Evolutionary conservation across 30 jellyfish, hydroid and myxozoan genomes (phyloP).

Genomic region (Morbakka virulenta): DNA sequence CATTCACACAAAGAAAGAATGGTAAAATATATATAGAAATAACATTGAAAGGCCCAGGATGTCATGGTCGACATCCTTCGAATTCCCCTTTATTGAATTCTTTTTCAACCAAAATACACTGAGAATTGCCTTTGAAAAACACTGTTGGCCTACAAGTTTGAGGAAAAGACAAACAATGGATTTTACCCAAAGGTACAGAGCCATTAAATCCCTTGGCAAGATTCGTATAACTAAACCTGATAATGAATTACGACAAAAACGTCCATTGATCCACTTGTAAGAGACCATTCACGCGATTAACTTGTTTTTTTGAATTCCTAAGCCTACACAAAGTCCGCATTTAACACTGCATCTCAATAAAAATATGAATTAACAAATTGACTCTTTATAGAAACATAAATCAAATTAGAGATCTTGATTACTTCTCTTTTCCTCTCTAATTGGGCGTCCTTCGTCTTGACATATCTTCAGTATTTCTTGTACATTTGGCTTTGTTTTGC

Average conservation of each 20-base stretch:
- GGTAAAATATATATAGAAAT: too few species aligned
- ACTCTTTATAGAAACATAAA: not conserved
- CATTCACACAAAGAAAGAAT: too few species aligned
- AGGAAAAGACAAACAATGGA: not conserved
- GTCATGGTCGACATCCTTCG: not conserved
- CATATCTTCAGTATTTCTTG: too few species aligned
- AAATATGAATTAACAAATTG: not conserved
- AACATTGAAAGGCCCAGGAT: not conserved
- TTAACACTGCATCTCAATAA: not conserved
- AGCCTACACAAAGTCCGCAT: not conserved
- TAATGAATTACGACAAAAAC: not conserved
- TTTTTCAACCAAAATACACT: not conserved
- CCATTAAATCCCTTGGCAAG: not conserved
- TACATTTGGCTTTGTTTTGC: too few species aligned
- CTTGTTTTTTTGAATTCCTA: not conserved
- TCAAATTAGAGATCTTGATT: not conserved
- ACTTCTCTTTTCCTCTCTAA: not conserved
- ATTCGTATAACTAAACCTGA: not conserved
- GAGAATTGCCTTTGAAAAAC: not conserved
- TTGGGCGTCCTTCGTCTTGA: too few species aligned
- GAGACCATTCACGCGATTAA: not conserved
- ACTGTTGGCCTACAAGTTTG: not conserved
- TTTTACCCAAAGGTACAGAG: not conserved
- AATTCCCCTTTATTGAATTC: not conserved
- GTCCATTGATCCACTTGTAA: not conserved